phyloP scores from a whole-genome alignment of 2,888 invertebrate genomes.

The Tinea semifulvella region DNA sequence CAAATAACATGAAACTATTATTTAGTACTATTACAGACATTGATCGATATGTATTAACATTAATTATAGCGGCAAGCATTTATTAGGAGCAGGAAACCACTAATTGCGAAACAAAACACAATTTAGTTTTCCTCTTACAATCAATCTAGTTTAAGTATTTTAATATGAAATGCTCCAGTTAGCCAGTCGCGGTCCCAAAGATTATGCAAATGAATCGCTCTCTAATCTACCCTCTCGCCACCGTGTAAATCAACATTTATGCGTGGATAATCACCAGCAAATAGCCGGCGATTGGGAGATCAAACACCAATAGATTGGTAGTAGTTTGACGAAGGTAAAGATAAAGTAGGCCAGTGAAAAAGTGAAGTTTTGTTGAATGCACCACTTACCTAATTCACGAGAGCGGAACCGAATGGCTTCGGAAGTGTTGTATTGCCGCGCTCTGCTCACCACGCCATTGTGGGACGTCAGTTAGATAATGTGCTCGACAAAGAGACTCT shows the following conservation, averaged over 20 bases:
- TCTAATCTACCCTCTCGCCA: slow-evolving; percentile 35
- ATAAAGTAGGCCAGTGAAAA: slow-evolving; percentile 48
- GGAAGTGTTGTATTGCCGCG: slow-evolving; percentile 49
- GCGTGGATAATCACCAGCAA: slow-evolving; percentile 46
- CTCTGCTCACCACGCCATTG: slow-evolving; percentile 37
- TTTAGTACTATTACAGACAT: too few species aligned
- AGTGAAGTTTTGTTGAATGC: slow-evolving; percentile 62
- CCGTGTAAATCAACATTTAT: slow-evolving; percentile 47
- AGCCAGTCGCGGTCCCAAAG: slow-evolving; percentile 51
- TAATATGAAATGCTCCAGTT: slow-evolving; percentile 59
- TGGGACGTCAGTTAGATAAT: slow-evolving; percentile 54
- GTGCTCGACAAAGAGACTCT: slow-evolving; percentile 30
- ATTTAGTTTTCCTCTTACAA: not conserved
- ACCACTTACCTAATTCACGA: slow-evolving; percentile 61
- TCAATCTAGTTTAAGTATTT: slow-evolving; percentile 38
- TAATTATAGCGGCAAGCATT: too few species aligned
- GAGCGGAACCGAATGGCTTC: slow-evolving; percentile 57
- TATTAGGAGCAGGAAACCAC: not conserved
- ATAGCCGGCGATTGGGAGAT: slow-evolving; percentile 28
- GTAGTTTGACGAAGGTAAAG: slow-evolving; percentile 26
- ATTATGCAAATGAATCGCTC: slow-evolving; percentile 45
- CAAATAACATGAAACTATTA: too few species aligned
- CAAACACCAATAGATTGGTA: slow-evolving; percentile 28
- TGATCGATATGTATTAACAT: too few species aligned
- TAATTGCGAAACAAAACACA: not conserved